phyloP scores from a whole-genome alignment of 2,888 invertebrate species.

The Coelopa pilipes region DNA sequence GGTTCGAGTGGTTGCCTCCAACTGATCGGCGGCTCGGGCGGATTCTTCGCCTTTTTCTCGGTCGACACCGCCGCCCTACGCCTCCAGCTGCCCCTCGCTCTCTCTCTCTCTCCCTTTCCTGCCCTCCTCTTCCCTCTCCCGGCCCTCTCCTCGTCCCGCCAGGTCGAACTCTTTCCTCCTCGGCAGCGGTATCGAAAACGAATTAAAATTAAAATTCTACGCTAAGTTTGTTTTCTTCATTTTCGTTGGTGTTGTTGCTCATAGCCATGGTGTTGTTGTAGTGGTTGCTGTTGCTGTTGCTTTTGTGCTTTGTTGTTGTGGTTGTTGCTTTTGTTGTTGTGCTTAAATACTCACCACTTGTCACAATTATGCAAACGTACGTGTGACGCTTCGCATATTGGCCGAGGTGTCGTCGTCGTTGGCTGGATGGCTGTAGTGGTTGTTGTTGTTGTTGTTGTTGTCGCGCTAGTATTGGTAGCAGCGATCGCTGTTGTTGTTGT shows the following conservation, averaged over 20 bases:
- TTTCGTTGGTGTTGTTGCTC: too few relatives aligned
- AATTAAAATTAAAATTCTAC: slow-evolving; percentile 18
- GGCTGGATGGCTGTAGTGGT: too few relatives aligned
- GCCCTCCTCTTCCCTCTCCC: too few relatives aligned
- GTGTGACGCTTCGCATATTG: slow-evolving; percentile 15
- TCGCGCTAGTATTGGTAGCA: neutral
- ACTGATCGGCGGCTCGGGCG: slow-evolving; percentile 17
- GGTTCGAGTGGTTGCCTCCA: slow-evolving; percentile 17
- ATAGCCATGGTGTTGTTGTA: neutral
- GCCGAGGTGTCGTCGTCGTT: neutral
- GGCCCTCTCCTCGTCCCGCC: neutral
- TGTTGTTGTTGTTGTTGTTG: slow-evolving; percentile 9
- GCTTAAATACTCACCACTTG: slow-evolving; percentile 4
- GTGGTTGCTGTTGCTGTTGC: neutral
- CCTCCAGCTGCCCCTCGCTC: neutral
- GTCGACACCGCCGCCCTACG: neutral
- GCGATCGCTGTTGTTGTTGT: neutral
- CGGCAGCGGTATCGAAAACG: slow-evolving; percentile 12
- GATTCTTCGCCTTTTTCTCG: slow-evolving; percentile 23
- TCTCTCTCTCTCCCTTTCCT: neutral
- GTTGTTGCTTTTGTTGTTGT: neutral
- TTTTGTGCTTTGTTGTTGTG: neutral
- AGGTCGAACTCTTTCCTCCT: neutral
- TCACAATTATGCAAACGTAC: slow-evolving; percentile 15
- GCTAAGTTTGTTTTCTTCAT: too few relatives aligned